Evolutionary conservation across 2,797 vertebrate genomes (phyloP).

Genomic region (Mionectes olivaceus): DNA sequence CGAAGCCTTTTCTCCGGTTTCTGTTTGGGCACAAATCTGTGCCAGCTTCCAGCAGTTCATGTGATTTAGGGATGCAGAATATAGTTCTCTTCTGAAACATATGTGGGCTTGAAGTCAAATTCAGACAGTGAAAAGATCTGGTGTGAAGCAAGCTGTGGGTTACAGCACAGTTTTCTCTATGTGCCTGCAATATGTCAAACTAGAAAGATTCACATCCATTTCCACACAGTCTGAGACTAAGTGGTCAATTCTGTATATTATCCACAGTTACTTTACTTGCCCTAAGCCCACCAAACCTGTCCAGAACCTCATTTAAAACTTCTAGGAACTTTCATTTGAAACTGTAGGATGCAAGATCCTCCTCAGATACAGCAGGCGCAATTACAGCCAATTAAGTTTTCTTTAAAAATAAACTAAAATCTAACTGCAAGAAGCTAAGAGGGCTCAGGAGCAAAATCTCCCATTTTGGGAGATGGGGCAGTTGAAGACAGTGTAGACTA

Average conservation of each 20-base stretch:
- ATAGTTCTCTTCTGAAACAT: not conserved
- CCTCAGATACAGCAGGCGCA: not conserved
- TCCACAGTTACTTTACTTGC: not conserved
- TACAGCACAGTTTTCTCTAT: not conserved
- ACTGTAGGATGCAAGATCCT: not conserved
- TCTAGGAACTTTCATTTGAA: not conserved
- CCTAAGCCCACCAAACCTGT: not conserved
- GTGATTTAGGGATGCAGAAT: constrained; percentile 49
- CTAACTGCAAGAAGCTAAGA: not conserved
- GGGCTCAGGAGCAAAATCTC: not conserved
- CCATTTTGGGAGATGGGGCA: not conserved
- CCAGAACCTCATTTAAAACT: not conserved
- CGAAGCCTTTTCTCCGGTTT: constrained; percentile 24
- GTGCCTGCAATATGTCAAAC: not conserved
- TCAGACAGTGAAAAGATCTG: not conserved
- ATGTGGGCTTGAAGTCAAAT: constrained; percentile 36
- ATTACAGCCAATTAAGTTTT: not conserved
- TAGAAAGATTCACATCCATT: not conserved
- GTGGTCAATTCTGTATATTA: not conserved
- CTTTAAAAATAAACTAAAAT: not conserved
- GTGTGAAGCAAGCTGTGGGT: constrained; percentile 31
- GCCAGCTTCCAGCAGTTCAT: constrained; percentile 50
- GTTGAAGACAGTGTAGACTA: not conserved
- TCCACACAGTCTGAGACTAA: not conserved
- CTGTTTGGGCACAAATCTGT: constrained; percentile 8